phyloP scores from a whole-genome alignment of 1,140 invertebrate genomes.

The Anastrepha obliqua region DNA sequence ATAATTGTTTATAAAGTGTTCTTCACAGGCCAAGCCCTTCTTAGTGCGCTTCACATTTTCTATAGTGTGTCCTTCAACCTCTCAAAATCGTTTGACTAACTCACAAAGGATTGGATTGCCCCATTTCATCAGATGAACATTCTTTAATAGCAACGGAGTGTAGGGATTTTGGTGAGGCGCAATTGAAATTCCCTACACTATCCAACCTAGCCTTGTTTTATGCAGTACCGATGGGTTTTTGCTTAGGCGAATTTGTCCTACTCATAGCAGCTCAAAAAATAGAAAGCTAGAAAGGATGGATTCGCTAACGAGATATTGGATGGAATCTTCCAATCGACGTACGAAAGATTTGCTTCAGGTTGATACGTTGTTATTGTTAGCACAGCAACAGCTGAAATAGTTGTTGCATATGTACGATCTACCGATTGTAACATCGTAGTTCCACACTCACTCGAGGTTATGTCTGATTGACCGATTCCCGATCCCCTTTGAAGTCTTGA shows the following conservation, averaged over 20 bases:
- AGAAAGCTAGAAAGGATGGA: not conserved
- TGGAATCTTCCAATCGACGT: slow-evolving; percentile 1
- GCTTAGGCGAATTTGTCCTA: slow-evolving; percentile 52
- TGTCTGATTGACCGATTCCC: not conserved
- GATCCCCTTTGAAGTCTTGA: not conserved
- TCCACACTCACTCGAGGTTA: not conserved
- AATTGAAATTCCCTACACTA: slow-evolving; percentile 40
- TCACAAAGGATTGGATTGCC: not conserved
- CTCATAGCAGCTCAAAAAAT: slow-evolving; percentile 39
- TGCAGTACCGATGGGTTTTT: slow-evolving; percentile 44
- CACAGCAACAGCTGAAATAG: not conserved
- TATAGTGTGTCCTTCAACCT: slow-evolving; percentile 40
- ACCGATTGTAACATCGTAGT: not conserved
- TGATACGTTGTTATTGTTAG: not conserved
- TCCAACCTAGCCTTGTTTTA: slow-evolving; percentile 56
- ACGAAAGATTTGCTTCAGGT: not conserved
- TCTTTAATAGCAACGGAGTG: not conserved
- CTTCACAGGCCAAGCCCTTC: slow-evolving; percentile 43
- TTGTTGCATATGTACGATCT: not conserved
- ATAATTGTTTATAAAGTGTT: slow-evolving; percentile 26
- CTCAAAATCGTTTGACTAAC: slow-evolving; percentile 51
- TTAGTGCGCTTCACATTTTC: slow-evolving; percentile 55
- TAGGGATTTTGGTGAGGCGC: not conserved
- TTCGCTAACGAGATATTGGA: not conserved
- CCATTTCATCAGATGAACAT: not conserved